These are phyloP conservation scores for Phenganax stokvisi DNA, from an alignment of 92 coral and sea anemone species.

Conservation along the genomic window DNA sequence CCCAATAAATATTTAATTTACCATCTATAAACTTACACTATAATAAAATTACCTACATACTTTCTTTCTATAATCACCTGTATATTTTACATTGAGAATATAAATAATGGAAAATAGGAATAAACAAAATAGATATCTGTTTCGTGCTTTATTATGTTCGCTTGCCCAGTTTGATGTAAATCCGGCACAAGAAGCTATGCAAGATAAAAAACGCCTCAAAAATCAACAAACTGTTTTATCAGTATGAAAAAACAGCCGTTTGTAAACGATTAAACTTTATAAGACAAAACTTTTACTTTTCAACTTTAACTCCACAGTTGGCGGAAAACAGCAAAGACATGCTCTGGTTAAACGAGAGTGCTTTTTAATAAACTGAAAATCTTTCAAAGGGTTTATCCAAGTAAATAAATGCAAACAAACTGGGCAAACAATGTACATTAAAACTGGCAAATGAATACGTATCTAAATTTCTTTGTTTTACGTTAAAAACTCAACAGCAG, in stretches of 20 bases:
- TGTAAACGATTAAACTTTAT: too few relatives aligned
- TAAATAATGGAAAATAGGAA: constrained; percentile 21
- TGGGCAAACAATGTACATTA: not conserved
- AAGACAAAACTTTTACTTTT: not conserved
- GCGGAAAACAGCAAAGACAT: not conserved
- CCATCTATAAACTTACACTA: constrained; percentile 38
- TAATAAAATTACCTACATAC: constrained; percentile 32
- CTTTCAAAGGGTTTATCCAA: too few relatives aligned
- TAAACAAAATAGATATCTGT: not conserved
- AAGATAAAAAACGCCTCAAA: not conserved
- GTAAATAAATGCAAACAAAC: not conserved
- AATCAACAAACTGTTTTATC: not conserved
- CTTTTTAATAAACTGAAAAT: too few relatives aligned
- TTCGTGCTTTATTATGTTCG: not conserved
- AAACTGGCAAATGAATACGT: not conserved
- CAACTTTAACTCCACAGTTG: not conserved
- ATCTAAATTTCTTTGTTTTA: not conserved
- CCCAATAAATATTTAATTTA: constrained; percentile 27
- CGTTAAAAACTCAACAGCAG: not conserved
- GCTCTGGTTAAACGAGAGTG: too few relatives aligned
- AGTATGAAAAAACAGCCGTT: too few relatives aligned
- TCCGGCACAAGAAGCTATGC: not conserved
- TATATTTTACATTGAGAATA: constrained; percentile 12
- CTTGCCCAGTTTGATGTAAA: not conserved
- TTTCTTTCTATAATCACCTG: not conserved